Evolutionary conservation across 1,140 invertebrate genomes (phyloP), one percentile per base, ranked within the genome.

Genomic region (Solenopsis invicta): DNA sequence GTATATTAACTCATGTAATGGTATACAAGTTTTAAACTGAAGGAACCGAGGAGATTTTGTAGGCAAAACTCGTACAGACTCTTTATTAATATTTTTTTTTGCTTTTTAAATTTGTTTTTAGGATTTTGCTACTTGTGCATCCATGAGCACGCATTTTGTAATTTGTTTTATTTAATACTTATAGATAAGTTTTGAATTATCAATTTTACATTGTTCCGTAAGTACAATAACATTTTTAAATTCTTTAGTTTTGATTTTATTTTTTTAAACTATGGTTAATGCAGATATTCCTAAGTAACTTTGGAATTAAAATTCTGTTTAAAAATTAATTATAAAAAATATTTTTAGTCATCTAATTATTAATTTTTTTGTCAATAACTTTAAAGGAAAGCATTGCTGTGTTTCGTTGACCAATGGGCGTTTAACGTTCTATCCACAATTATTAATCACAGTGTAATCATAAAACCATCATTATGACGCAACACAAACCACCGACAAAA

Each of bases 81-180:
- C 13, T 77, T 64, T 41, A 0, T 29, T 45, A 4, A 34, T 34
- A 12, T 77, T n/a, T 62, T 62, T 18, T 37, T 24, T 37, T 24
- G 5, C 0, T 50, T 1, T 16, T 10, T 2, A 76, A 45, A 41
- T 59, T 45, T 61, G 1, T 6, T 41, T 41, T 3, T 41, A 41
- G 8, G 41, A 41, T 41, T 41, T 41, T 41, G 41, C 41, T 6
- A 41, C 41, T 41, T 41, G 41, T 29, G 2, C 29, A 1, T 41
- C 41, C 4, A 8, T 41, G 41, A 41, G 41, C 41, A 41, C 3
- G 41, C 41, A 8, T 41, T 8, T 41, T 29, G 29, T 29, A 29
- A 29, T 29, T 41, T 21, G 5, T 64, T 64, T 64, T 45, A 76
- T 77, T 64, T n/a, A 77, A 34, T 75, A 59, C n/a, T 75, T 10